These are phyloP conservation scores for Hydractinia echinata DNA, from an alignment of 30 jellyfish, hydroid and myxozoan species.

Conservation along the genomic window DNA sequence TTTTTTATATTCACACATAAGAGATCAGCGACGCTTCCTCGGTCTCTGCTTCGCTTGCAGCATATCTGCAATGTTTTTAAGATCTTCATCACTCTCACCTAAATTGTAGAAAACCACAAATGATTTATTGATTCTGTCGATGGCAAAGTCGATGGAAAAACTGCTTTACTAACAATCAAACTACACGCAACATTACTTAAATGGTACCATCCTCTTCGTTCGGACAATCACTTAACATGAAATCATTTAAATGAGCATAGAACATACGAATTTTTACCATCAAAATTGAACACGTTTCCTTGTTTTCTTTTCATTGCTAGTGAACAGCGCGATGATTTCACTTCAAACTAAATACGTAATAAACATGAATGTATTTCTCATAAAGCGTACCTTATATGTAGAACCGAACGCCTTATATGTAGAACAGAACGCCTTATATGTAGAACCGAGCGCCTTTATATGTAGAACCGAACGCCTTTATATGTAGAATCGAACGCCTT, in stretches of 20 bases:
- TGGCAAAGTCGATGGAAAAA: too few species aligned
- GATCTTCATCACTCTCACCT: neutral
- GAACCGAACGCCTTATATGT: too few species aligned
- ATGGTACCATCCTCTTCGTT: too few species aligned
- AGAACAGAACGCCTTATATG: neutral
- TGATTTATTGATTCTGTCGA: too few species aligned
- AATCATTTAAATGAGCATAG: too few species aligned
- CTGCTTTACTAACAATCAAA: too few species aligned
- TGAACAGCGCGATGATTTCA: constrained; percentile 19
- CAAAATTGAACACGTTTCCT: constrained; percentile 18
- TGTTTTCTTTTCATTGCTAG: constrained; percentile 30
- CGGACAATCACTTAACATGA: too few species aligned
- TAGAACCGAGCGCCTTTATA: neutral
- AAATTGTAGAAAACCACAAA: too few species aligned
- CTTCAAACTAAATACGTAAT: neutral
- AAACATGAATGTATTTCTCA: neutral
- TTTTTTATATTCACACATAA: too few species aligned
- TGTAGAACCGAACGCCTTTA: too few species aligned
- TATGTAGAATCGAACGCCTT: too few species aligned
- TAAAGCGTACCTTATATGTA: neutral
- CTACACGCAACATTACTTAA: too few species aligned
- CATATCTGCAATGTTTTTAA: neutral
- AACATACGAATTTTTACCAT: neutral
- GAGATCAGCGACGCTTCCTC: neutral
- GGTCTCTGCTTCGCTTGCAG: neutral